phyloP scores from a whole-genome alignment of 2,113 vertebrate genomes.

The Riparia riparia region DNA sequence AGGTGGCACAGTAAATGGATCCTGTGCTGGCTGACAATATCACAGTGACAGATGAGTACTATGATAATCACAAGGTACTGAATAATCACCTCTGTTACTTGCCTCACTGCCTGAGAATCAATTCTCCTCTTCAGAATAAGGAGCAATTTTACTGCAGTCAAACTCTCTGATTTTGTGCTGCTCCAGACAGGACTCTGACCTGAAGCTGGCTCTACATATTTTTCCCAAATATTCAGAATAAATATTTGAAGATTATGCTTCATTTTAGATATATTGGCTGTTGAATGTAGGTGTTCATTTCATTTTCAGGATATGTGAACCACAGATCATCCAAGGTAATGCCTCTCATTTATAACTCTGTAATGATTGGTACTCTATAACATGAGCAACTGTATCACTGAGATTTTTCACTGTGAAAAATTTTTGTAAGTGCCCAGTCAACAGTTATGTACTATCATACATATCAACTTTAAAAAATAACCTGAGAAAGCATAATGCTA shows the following conservation, averaged over 20 bases:
- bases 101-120: background rate
- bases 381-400: background rate
- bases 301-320: background rate
- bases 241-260: background rate
- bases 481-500: background rate
- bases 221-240: background rate
- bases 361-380: background rate
- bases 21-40: background rate
- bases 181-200: background rate
- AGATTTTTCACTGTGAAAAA: background rate
- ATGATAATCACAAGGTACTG: background rate
- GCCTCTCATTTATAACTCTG: background rate
- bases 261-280: background rate
- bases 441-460: background rate
- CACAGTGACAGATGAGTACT: background rate
- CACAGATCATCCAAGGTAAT: background rate
- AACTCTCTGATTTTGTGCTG: background rate
- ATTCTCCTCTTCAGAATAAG: background rate
- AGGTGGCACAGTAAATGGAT: background rate
- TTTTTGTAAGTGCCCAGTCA: background rate
- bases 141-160: background rate
- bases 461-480: background rate
- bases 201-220: background rate
- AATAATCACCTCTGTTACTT: background rate
- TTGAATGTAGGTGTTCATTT: background rate